These are phyloP conservation scores for Chrysemys picta DNA, from an alignment of 2,113 vertebrate genomes.

Conservation along the genomic window DNA sequence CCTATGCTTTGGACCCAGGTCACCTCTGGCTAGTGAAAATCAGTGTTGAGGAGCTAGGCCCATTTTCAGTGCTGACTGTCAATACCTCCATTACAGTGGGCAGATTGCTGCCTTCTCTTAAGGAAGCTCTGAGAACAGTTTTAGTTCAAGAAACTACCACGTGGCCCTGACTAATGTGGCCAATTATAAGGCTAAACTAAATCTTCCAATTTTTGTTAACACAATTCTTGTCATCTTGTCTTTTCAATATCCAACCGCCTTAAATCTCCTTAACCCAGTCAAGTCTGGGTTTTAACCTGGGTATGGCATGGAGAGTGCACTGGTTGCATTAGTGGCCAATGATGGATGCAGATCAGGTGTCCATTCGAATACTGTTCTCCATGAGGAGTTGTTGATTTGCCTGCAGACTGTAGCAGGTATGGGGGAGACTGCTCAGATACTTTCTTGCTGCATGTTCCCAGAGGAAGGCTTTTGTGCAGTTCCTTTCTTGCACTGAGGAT, in stretches of 20 bases:
- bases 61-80: neutral
- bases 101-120: neutral
- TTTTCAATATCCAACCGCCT: neutral
- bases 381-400: neutral
- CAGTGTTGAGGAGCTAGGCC: neutral
- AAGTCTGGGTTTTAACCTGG: neutral
- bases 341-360: neutral
- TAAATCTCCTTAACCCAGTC: neutral
- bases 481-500: neutral
- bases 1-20: neutral
- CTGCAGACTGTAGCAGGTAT: neutral
- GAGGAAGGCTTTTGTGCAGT: neutral
- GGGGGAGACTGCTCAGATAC: neutral
- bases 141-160: neutral
- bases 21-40: neutral
- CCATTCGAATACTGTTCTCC: neutral
- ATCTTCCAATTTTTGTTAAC: neutral
- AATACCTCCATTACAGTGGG: neutral
- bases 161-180: neutral
- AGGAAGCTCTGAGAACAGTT: neutral
- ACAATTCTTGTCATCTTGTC: neutral
- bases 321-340: neutral
- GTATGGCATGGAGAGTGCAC: neutral
- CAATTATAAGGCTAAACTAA: neutral
- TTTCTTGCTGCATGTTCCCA: neutral